Base-by-base conservation (phyloP, 2,888 invertebrate species). In the Aporophyla lueneburgensis region DNA sequence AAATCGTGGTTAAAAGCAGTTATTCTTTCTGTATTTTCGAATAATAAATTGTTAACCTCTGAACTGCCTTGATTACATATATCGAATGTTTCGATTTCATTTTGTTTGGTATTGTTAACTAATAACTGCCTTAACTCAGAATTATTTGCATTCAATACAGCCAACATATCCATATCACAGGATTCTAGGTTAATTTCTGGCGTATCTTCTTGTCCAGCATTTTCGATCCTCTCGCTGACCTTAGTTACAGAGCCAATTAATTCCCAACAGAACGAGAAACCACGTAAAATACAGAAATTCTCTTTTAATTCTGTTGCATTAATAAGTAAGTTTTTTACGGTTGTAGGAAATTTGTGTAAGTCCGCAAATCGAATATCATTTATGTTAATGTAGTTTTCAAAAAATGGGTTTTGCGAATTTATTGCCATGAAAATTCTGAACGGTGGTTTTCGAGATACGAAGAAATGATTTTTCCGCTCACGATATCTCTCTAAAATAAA, bases 181-280 rank as follows among this genome's bases (percentile, higher is more conserved):
- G 74, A 61, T 49, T 63, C 76, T 58, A 74, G 70, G 70, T 63
- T 76, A n/a, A 78, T 69, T 61, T 63, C 68, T 58, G 71, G 62
- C 3, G 54, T 43, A 56, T 65, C 75, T n/a, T 75, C 74, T 58
- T 77, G 65, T 53, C 53, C 77, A 49, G n/a, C 21, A n/a, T 40
- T 19, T 67, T 43, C 24, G 7, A 54, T 49, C 56, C 46, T 49
- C 27, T 89, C 90, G 59, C 80, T 86, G 66, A 93, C 81, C 91
- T 95, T 96, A 69, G 93, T 90, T 33, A 95, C 94, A 65, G 94
- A 92, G 16, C 96, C 96, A 74, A 94, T 89, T 67, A 96, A 84
- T 91, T 96, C 96, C 96, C 96, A 97, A 80, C 95, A 96, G 80
- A 91, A 83, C 40, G 90, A 65, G 80, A 93, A 90, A n/a, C 96